These are phyloP conservation scores for Staurois parvus DNA, from an alignment of 2,797 vertebrate species.

Conservation along the genomic window DNA sequence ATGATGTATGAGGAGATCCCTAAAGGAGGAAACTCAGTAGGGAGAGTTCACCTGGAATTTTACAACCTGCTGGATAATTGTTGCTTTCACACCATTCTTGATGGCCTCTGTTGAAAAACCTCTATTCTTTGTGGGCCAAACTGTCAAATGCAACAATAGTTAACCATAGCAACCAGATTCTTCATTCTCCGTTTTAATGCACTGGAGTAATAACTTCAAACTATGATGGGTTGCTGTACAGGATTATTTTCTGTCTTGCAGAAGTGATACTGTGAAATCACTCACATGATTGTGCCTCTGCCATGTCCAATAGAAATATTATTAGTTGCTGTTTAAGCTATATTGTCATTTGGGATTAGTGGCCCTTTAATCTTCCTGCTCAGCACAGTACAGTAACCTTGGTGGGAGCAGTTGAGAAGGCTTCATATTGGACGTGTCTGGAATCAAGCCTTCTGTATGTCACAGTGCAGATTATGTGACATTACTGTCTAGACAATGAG, in stretches of 20 bases:
- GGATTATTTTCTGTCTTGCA: neutral
- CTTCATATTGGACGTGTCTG: neutral
- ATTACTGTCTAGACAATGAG: slow-evolving; percentile 41
- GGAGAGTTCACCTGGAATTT: no score
- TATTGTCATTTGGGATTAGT: neutral
- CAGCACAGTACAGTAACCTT: neutral
- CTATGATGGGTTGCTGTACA: neutral
- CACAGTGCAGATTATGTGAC: neutral
- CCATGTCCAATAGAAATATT: neutral
- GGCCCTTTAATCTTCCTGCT: neutral
- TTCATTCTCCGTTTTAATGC: no score
- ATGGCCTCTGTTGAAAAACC: no score
- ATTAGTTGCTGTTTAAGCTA: neutral
- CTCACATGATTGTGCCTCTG: neutral
- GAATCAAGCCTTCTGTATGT: neutral
- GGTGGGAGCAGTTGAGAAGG: neutral
- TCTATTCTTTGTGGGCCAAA: no score
- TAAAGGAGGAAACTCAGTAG: no score
- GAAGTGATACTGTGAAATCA: neutral
- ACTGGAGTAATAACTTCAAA: no score
- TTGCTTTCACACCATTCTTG: no score
- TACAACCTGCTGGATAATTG: no score
- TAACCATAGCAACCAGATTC: no score
- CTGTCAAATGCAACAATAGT: no score
- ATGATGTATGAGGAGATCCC: no score